Evolutionary conservation across 1,140 invertebrate genomes (phyloP).

Genomic region (Halesus radiatus): DNA sequence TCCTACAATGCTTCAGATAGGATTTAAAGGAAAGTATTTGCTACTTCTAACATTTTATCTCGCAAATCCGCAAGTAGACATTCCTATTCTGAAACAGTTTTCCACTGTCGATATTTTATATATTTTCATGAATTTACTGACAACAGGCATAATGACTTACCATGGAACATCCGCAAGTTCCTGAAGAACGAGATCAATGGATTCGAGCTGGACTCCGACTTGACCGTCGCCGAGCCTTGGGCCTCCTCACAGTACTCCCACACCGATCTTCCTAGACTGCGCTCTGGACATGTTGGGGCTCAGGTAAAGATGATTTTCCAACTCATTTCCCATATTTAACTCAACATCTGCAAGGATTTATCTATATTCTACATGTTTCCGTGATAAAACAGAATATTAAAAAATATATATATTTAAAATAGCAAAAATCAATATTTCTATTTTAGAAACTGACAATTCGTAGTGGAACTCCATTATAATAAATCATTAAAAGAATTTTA

Average conservation of each 20-base stretch:
- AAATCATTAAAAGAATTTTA: no score
- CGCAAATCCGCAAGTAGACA: neutral
- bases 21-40: no score
- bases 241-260: neutral
- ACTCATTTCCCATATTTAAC: no score
- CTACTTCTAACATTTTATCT: no score
- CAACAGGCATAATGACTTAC: slow-evolving; percentile 82
- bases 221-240: neutral
- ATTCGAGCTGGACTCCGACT: slow-evolving; percentile 67
- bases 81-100: neutral
- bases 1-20: neutral
- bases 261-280: slow-evolving; percentile 1
- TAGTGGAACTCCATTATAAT: no score
- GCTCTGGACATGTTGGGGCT: neutral
- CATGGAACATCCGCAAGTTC: slow-evolving; percentile 84
- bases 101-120: neutral
- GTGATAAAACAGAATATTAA: no score
- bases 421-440: no score
- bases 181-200: slow-evolving; percentile 82
- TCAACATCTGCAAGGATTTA: no score
- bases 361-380: no score
- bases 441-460: no score
- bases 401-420: no score
- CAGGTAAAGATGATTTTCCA: no score
- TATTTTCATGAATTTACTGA: neutral